Evolutionary conservation across 2,888 invertebrate species (phyloP).

Genomic region (Boloria euphrosyne): DNA sequence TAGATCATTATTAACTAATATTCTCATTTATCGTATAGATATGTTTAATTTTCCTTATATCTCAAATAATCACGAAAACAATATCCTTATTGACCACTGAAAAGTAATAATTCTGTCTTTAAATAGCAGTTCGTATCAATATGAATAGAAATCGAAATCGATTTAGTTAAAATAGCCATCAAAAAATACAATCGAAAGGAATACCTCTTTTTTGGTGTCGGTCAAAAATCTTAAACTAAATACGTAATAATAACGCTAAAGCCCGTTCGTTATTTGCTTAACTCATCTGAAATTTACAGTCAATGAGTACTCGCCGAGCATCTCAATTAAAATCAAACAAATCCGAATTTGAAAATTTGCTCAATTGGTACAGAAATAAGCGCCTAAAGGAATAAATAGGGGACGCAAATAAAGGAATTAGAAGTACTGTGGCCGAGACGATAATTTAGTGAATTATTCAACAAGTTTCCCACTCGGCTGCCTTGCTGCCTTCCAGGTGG

Average conservation of each 20-base stretch:
- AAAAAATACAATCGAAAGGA: too few relatives aligned
- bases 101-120: too few relatives aligned
- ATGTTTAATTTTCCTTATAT: too few relatives aligned
- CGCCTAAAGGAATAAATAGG: conserved; percentile 27
- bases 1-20: too few relatives aligned
- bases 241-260: not conserved
- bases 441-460: conserved; percentile 39
- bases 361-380: conserved; percentile 27
- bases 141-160: too few relatives aligned
- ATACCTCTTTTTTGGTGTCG: too few relatives aligned
- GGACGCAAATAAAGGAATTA: conserved; percentile 38
- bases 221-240: not conserved
- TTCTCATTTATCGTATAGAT: too few relatives aligned
- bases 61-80: too few relatives aligned
- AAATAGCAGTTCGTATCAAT: too few relatives aligned
- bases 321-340: conserved; percentile 26
- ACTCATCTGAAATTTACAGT: conserved; percentile 2
- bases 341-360: conserved; percentile 24
- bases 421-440: conserved; percentile 29
- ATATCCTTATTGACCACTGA: too few relatives aligned
- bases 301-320: conserved; percentile 2
- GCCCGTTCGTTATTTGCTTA: not conserved
- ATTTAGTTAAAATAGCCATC: too few relatives aligned
- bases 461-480: conserved; percentile 35
- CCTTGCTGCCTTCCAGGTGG: conserved; percentile 30